Percentiles rank a stretch among this genome's conserved stretches.
These are phyloP conservation scores for Frankliniella intonsa DNA, from an alignment of 2,888 invertebrate species.

Conservation along the genomic window DNA sequence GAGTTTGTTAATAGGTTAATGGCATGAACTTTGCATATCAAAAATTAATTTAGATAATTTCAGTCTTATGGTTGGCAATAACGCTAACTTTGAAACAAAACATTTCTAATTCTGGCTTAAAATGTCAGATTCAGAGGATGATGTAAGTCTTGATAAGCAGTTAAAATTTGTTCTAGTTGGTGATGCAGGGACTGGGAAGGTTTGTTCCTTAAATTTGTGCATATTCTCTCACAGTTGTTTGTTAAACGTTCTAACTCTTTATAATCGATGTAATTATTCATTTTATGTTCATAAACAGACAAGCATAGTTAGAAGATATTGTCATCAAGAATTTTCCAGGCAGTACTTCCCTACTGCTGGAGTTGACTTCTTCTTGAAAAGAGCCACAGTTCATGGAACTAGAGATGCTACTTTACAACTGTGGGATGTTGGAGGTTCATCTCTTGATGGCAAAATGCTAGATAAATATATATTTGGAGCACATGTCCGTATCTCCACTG, in stretches of 20 bases:
- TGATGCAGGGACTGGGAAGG: constrained; percentile 77
- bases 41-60: not conserved
- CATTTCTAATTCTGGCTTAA: constrained; percentile 24
- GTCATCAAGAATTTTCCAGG: constrained; percentile 60
- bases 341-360: constrained; percentile 63
- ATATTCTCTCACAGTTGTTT: constrained; percentile 35
- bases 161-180: constrained; percentile 76
- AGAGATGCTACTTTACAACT: constrained; percentile 66
- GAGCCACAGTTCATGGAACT: constrained; percentile 55
- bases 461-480: constrained; percentile 66
- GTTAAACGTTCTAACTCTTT: constrained; percentile 16
- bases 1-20: not conserved
- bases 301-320: constrained; percentile 59
- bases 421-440: constrained; percentile 80
- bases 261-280: not conserved
- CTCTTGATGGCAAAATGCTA: constrained; percentile 71
- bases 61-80: not conserved
- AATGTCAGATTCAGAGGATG: constrained; percentile 67
- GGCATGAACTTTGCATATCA: not conserved
- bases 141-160: constrained; percentile 54
- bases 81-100: not conserved
- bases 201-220: constrained; percentile 36
- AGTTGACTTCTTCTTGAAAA: constrained; percentile 66
- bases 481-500: constrained; percentile 52
- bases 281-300: constrained; percentile 49